Evolutionary conservation across 1,140 invertebrate species (phyloP).

Genomic region (Drosophila repleta): DNA sequence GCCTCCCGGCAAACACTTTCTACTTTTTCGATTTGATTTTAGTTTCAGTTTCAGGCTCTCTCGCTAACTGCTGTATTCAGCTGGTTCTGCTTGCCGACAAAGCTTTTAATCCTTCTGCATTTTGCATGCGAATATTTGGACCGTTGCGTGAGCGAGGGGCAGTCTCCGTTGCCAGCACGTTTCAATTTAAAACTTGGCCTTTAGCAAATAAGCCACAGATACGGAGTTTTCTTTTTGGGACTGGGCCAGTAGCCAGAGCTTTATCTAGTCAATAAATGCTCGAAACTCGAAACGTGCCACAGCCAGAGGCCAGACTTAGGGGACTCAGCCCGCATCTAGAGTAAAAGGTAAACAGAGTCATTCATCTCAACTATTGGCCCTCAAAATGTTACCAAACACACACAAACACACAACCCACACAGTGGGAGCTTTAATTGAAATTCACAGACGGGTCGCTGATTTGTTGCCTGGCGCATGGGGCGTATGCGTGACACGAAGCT

Average conservation of each 20-base stretch:
- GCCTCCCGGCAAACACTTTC: background rate
- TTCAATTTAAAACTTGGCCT: conserved; percentile 69
- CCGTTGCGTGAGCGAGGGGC: conserved; percentile 7
- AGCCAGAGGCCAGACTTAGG: conserved; percentile 23
- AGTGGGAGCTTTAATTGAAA: conserved; percentile 75
- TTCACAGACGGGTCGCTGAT: conserved; percentile 65
- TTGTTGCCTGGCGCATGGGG: conserved; percentile 59
- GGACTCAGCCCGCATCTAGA: conserved; percentile 8
- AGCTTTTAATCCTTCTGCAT: conserved; percentile 63
- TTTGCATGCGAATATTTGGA: conserved; percentile 60
- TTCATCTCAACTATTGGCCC: conserved; percentile 60
- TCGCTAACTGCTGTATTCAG: background rate
- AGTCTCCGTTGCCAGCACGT: conserved; percentile 60
- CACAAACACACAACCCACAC: background rate
- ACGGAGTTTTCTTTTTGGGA: conserved; percentile 12
- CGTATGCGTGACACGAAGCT: conserved; percentile 73
- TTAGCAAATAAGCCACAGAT: conserved; percentile 65
- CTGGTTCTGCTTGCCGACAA: conserved; percentile 10
- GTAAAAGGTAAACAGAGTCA: conserved; percentile 59
- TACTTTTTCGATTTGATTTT: background rate
- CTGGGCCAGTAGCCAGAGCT: background rate
- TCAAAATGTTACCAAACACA: background rate
- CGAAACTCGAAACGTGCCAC: conserved; percentile 32
- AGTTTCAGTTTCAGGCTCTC: background rate
- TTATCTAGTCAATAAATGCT: conserved; percentile 39